Evolutionary conservation across 2,113 vertebrate genomes (phyloP).

Genomic region (Poeciliopsis prolifica): DNA sequence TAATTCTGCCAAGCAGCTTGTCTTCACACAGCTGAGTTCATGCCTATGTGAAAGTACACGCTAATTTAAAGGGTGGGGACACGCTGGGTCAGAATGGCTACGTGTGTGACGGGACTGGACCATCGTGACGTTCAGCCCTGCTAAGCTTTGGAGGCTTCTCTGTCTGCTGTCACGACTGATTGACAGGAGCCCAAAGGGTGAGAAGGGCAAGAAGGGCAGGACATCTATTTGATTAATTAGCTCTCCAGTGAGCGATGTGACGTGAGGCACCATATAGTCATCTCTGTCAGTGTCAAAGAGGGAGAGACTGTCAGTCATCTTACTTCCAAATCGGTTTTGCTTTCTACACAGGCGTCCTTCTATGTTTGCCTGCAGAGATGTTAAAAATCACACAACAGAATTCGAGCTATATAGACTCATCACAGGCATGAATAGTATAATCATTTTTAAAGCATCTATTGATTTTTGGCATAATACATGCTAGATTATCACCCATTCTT

Average conservation of each 20-base stretch:
- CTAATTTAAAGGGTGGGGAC: conserved; percentile 53
- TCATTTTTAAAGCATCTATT: background rate
- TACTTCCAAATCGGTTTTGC: background rate
- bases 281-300: conserved; percentile 25
- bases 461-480: background rate
- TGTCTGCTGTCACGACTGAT: conserved; percentile 56
- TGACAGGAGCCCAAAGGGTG: conserved; percentile 69
- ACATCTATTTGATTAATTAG: conserved; percentile 72
- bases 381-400: background rate
- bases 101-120: conserved; percentile 46
- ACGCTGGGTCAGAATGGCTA: conserved; percentile 26
- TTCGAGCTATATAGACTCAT: background rate
- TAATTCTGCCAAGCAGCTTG: conserved; percentile 64
- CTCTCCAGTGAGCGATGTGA: conserved; percentile 47
- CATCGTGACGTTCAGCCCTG: conserved; percentile 24
- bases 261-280: conserved; percentile 49
- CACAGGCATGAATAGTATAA: background rate
- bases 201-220: conserved; percentile 39
- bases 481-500: background rate
- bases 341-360: conserved; percentile 21
- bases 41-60: conserved; percentile 43
- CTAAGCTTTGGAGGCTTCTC: conserved; percentile 39
- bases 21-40: conserved; percentile 52
- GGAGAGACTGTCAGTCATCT: conserved; percentile 19
- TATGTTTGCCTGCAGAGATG: conserved; percentile 1